A percentile compares a stretch with the other conserved stretches of the same genome.
Evolutionary conservation across 2,888 invertebrate genomes (phyloP).

Genomic region (Idaea biselata): DNA sequence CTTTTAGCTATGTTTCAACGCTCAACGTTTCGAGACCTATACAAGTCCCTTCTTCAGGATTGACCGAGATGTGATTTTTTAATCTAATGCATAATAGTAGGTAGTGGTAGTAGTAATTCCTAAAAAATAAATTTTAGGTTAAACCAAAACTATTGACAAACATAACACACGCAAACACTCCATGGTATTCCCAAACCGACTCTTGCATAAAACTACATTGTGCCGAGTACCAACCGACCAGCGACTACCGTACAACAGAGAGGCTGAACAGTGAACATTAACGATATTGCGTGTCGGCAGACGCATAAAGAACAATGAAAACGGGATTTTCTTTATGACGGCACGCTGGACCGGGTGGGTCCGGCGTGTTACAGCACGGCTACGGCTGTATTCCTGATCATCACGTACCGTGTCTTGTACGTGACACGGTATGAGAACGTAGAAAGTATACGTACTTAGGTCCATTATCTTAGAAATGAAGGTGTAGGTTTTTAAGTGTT

Average conservation of each 20-base stretch:
- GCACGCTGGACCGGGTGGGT: slow-evolving; percentile 26
- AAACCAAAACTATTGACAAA: not conserved
- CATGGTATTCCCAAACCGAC: not conserved
- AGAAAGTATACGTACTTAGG: no score
- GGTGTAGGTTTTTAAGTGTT: no score
- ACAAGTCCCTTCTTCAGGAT: no score
- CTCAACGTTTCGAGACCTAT: no score
- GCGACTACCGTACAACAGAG: not conserved
- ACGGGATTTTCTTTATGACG: slow-evolving; percentile 55
- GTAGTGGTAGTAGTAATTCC: no score
- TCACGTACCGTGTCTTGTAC: not conserved
- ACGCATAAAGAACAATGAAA: slow-evolving; percentile 68
- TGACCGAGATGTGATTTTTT: no score
- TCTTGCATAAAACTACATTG: not conserved
- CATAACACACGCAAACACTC: not conserved
- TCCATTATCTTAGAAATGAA: no score
- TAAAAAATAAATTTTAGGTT: no score
- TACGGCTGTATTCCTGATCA: slow-evolving; percentile 3
- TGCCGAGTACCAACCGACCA: no score
- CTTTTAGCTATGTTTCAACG: no score
- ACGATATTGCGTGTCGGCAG: slow-evolving; percentile 57
- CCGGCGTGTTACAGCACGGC: slow-evolving; percentile 9
- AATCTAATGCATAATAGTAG: no score
- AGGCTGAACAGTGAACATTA: slow-evolving; percentile 40
- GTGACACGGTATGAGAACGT: not conserved